Conservation (phyloP, 1,140 invertebrate genomes). For the Danaus plexippus region DNA sequence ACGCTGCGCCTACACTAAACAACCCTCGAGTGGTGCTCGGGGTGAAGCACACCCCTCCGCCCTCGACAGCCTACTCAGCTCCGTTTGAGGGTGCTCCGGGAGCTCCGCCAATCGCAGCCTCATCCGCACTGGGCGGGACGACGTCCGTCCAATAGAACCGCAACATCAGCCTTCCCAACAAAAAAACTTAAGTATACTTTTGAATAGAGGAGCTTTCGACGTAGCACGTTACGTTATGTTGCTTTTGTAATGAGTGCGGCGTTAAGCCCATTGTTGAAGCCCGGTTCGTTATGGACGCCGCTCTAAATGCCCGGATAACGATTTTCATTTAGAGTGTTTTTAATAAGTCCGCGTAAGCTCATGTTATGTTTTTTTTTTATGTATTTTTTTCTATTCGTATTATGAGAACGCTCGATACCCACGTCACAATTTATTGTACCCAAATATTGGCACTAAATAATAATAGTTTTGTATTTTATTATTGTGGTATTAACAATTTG, state of each 20-base stretch:
- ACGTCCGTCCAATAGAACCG: slow-evolving; percentile 36
- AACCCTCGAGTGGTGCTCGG: slow-evolving; percentile 69
- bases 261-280: slow-evolving; percentile 70
- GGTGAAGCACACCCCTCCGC: slow-evolving; percentile 67
- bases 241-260: slow-evolving; percentile 70
- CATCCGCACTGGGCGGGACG: slow-evolving; percentile 42
- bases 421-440: neutral
- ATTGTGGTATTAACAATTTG: too few species aligned
- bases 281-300: slow-evolving; percentile 65
- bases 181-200: slow-evolving; percentile 69
- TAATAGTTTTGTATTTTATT: too few species aligned
- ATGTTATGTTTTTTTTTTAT: slow-evolving; percentile 26
- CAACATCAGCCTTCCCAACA: slow-evolving; percentile 52
- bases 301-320: slow-evolving; percentile 66
- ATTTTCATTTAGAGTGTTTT: slow-evolving; percentile 69
- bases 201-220: slow-evolving; percentile 68
- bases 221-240: slow-evolving; percentile 67
- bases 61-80: slow-evolving; percentile 68
- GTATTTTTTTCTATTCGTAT: slow-evolving; percentile 3
- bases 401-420: slow-evolving; percentile 3
- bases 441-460: too few species aligned
- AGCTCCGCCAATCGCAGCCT: slow-evolving; percentile 39
- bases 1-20: slow-evolving; percentile 67
- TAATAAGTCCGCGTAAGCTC: slow-evolving; percentile 64
- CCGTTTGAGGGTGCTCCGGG: slow-evolving; percentile 62